Conservation (phyloP, 2,888 invertebrate genomes). For the Lymantria dispar region DNA sequence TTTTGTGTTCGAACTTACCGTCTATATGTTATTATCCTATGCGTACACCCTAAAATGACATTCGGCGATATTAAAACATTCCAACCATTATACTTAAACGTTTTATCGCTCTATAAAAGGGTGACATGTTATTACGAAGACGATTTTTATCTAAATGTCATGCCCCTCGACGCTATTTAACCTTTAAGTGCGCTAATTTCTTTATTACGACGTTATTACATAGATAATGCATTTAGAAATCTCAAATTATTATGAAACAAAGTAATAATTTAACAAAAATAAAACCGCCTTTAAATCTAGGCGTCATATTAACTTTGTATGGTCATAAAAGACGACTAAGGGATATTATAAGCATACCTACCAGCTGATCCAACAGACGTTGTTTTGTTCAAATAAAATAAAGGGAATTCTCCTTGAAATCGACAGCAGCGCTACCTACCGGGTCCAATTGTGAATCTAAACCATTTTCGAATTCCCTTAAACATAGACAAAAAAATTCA, state of each 20-base stretch:
- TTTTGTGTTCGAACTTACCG: too few relatives aligned
- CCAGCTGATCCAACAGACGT: too few relatives aligned
- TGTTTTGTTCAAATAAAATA: too few relatives aligned
- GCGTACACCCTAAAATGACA: background rate
- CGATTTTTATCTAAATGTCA: slow-evolving; percentile 30
- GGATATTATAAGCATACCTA: background rate
- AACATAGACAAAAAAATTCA: too few relatives aligned
- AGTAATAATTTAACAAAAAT: too few relatives aligned
- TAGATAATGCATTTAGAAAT: background rate
- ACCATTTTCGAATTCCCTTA: too few relatives aligned
- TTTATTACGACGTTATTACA: slow-evolving; percentile 1
- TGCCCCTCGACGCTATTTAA: slow-evolving; percentile 26
- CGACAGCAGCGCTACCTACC: too few relatives aligned
- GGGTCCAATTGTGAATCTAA: too few relatives aligned
- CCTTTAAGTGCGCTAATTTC: slow-evolving; percentile 15
- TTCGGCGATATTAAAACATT: slow-evolving; percentile 3
- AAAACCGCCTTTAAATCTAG: too few relatives aligned
- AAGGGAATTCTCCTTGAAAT: too few relatives aligned
- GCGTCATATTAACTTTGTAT: too few relatives aligned
- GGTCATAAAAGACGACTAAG: background rate
- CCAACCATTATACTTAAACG: slow-evolving; percentile 7
- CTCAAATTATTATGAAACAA: background rate
- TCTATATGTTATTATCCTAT: too few relatives aligned
- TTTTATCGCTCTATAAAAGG: slow-evolving; percentile 14
- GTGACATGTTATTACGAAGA: slow-evolving; percentile 21